Conservation (phyloP, 2,113 vertebrate species). For the Cariama cristata region DNA sequence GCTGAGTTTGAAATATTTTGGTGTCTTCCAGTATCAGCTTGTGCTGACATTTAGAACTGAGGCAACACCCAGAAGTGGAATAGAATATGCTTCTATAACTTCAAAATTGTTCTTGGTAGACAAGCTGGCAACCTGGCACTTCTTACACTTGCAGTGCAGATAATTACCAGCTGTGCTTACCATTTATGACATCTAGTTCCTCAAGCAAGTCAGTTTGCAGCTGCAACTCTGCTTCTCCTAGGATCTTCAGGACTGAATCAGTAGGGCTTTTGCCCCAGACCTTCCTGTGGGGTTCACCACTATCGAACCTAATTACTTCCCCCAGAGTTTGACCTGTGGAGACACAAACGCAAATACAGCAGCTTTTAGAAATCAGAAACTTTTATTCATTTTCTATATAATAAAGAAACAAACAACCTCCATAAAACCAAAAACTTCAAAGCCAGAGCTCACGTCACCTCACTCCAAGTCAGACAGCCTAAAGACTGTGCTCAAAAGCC, state of each 20-base stretch:
- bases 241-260: constrained; percentile 83
- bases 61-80: not conserved
- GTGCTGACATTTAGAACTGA: not conserved
- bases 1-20: not conserved
- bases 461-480: not conserved
- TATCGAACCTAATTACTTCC: constrained; percentile 83
- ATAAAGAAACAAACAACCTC: not conserved
- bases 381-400: not conserved
- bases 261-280: constrained; percentile 86
- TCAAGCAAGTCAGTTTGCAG: constrained; percentile 85
- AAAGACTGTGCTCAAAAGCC: not conserved
- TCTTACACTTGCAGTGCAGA: not conserved
- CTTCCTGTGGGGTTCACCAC: constrained; percentile 80
- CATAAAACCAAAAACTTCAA: not conserved
- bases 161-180: constrained; percentile 55
- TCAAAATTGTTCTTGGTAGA: not conserved
- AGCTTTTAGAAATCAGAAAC: not conserved
- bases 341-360: not conserved
- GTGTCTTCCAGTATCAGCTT: not conserved
- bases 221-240: constrained; percentile 89
- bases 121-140: not conserved
- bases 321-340: constrained; percentile 82
- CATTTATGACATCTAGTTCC: constrained; percentile 54
- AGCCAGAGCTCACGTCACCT: not conserved
- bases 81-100: not conserved